phyloP scores from a whole-genome alignment of 1,140 invertebrate genomes.

The Drosophila melanica region DNA sequence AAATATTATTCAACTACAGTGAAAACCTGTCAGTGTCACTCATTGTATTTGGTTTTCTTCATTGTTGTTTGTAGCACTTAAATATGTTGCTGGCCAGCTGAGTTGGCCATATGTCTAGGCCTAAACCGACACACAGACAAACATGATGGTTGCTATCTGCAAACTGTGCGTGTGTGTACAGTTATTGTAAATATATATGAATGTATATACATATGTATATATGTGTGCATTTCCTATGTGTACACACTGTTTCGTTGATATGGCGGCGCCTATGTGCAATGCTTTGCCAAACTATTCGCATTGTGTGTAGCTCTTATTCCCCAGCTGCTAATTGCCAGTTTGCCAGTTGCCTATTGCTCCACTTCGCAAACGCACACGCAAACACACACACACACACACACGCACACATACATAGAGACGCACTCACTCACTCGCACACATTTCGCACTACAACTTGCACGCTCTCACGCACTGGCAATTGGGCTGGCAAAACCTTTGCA shows the following conservation, averaged over 20 bases:
- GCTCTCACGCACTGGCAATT: slow-evolving; percentile 23
- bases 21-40: slow-evolving; percentile 55
- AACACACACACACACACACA: slow-evolving; percentile 4
- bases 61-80: slow-evolving; percentile 21
- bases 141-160: slow-evolving; percentile 43
- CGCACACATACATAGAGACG: slow-evolving; percentile 2
- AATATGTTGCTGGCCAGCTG: slow-evolving; percentile 18
- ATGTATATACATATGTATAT: slow-evolving; percentile 25
- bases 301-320: slow-evolving; percentile 33
- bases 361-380: slow-evolving; percentile 29
- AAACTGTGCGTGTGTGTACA: slow-evolving; percentile 17
- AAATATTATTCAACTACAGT: slow-evolving; percentile 39
- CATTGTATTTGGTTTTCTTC: slow-evolving; percentile 31
- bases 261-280: slow-evolving; percentile 54
- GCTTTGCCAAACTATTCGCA: slow-evolving; percentile 51
- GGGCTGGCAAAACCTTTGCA: slow-evolving; percentile 27
- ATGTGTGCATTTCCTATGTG: slow-evolving; percentile 47
- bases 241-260: slow-evolving; percentile 31
- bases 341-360: slow-evolving; percentile 49
- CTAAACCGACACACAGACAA: slow-evolving; percentile 28
- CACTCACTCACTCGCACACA: slow-evolving; percentile 22
- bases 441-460: slow-evolving; percentile 20
- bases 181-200: slow-evolving; percentile 1
- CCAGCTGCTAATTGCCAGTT: slow-evolving; percentile 51
- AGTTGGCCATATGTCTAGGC: slow-evolving; percentile 35